Evolutionary conservation across 2,113 vertebrate species (phyloP).

Genomic region (Choloepus hoffmanni): DNA sequence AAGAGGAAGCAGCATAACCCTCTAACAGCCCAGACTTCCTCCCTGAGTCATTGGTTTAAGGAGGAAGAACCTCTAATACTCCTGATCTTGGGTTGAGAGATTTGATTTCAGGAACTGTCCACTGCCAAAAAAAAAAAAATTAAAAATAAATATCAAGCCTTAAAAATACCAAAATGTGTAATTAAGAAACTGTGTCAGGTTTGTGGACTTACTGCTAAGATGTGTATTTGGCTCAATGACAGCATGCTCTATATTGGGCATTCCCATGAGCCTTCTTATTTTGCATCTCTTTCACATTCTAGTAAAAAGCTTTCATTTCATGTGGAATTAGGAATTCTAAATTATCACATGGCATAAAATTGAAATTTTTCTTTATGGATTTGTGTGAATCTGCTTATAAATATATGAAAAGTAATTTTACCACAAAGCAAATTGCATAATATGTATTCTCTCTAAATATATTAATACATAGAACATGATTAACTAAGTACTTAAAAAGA

Average conservation of each 20-base stretch:
- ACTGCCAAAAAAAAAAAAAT: neutral
- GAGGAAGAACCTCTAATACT: constrained; percentile 40
- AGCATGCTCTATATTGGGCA: neutral
- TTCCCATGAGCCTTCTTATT: neutral
- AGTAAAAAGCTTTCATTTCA: neutral
- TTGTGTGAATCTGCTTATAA: neutral
- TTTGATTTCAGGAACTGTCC: constrained; percentile 49
- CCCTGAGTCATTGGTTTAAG: neutral
- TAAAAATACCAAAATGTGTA: neutral
- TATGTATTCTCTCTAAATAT: constrained; percentile 47
- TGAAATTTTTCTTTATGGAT: neutral
- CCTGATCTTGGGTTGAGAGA: neutral
- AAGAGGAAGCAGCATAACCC: neutral
- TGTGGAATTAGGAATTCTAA: neutral
- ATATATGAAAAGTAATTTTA: neutral
- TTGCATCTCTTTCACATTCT: neutral
- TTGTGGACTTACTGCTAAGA: neutral
- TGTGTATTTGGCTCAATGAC: fast-evolving
- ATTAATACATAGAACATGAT: neutral
- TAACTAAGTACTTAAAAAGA: neutral
- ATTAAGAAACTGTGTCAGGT: neutral
- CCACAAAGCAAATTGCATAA: neutral
- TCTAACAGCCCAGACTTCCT: neutral
- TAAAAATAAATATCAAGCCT: constrained; percentile 38
- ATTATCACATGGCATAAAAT: neutral